Evolutionary conservation across 2,113 vertebrate genomes (phyloP), one percentile per base, ranked within the genome.

Genomic region (Falco punctatus): DNA sequence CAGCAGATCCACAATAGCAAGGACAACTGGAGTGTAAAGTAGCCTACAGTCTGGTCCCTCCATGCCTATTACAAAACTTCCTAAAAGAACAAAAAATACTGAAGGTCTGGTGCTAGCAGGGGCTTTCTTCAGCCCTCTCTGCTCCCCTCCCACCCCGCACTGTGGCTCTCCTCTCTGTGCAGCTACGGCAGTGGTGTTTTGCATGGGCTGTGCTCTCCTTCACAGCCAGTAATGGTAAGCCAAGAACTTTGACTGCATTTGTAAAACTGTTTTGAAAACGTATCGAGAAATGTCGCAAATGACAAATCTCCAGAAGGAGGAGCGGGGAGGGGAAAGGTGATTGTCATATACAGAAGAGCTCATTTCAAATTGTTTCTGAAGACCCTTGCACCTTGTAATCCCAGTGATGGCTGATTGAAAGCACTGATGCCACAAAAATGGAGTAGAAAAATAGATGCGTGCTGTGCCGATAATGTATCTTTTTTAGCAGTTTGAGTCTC

Each of bases 401-500:
- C 87, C 77, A 73, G 55, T 46, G 86, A 97, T 54, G 64, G 57
- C 64, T 96, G 95, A 96, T 66, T 91, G 97, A 97, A 97, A 97
- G 96, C 93, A 93, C 70, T 91, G 91, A 96, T 92, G 89, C 95
- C 87, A 96, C 83, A 94, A 96, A 96, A 96, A 86, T 7, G 7
- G 55, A 93, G 73, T 11, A 67, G 82, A 92, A 95, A 95, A 96
- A 96, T 33, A 95, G 93, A 92, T 84, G 64, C 10, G 3, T 72
- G 59, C 44, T 86, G 74, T 54, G 61, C 42, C 0, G 27, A 92
- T 92, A 96, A 95, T 95, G 92, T 70, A 94, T 96, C 85, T 96
- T 96, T 90, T 83, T 94, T 71, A 97, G 85, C 66, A 90, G 95
- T 89, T n/a, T 62, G 59, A 88, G 75, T 95, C 89, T 96, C 87